Base-by-base conservation (phyloP, 2,113 vertebrate genomes). In the Chloroceryle aenea region DNA sequence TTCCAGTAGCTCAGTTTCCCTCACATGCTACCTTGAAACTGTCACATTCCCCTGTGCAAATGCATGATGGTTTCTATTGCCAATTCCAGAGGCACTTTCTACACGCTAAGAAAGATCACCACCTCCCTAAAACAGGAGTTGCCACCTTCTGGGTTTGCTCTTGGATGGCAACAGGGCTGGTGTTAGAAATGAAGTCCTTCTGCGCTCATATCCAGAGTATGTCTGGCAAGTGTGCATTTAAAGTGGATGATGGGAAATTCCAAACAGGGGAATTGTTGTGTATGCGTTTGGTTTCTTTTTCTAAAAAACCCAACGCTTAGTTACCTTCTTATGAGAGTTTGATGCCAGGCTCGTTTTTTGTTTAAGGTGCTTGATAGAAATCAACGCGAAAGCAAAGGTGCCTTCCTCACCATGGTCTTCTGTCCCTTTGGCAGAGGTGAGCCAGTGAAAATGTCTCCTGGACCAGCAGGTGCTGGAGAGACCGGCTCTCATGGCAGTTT, bases 151-250 rank as follows among this genome's bases (percentile, higher is more conserved):
- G 58, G 12, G 26, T 64, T 85, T 75, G 34, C 32, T 67, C 9
- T 30, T 0, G 0, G 19, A 29, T 63, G 9, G 42, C 20, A 55
- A 0, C 0, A 1, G 30, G 38, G 8, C 58, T 45, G 85, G 19
- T 48, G 36, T 63, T 82, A 23, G 47, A 75, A 59, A 47, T 9
- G 2, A 25, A 78, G 21, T 59, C 16, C 19, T 23, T 66, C 38
- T n/a, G 9, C 23, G 13, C 29, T 78, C 6, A 0, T 14, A 12
- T 77, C 7, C 27, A 45, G 22, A 12, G 9, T 26, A 9, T 36
- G 52, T 47, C 43, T 29, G 55, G n/a, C 78, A 48, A n/a, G 11
- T 5, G 12, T 1, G 2, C 23, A 4, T 74, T 45, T 85, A 17
- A 71, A 74, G 26, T 43, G 36, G 47, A 14, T 83, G 56, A 43